These are phyloP conservation scores for Vulpes ferrilata DNA, from an alignment of 2,113 vertebrate genomes.

Conservation along the genomic window DNA sequence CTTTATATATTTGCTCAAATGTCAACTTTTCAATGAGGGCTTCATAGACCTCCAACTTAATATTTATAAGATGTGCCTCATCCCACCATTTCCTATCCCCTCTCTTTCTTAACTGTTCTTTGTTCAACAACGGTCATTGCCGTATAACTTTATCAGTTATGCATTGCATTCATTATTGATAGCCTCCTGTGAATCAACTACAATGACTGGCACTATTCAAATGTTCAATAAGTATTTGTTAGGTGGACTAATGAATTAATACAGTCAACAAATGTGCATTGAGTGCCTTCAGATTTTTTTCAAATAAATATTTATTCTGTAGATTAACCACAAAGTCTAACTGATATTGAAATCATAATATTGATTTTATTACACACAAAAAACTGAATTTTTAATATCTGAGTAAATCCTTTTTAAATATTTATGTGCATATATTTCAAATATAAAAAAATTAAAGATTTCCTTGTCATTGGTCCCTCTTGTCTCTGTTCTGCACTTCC, in stretches of 20 bases:
- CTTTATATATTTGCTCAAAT: background rate
- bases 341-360: background rate
- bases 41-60: background rate
- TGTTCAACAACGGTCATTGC: background rate
- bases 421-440: background rate
- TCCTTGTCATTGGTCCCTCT: background rate
- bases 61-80: background rate
- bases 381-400: background rate
- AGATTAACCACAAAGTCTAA: background rate
- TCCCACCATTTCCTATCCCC: background rate
- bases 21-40: background rate
- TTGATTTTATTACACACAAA: background rate
- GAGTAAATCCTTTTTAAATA: background rate
- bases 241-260: background rate
- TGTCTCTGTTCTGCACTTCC: background rate
- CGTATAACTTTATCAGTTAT: background rate
- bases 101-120: background rate
- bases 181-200: background rate
- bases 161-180: background rate
- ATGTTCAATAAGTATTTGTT: background rate
- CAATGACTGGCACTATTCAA: background rate
- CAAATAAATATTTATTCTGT: background rate
- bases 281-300: background rate
- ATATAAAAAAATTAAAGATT: background rate
- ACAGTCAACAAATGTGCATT: background rate